Evolutionary conservation across 1,140 invertebrate species (phyloP), one percentile per base, ranked within the genome.

Genomic region (Drosophila lacertosa): DNA sequence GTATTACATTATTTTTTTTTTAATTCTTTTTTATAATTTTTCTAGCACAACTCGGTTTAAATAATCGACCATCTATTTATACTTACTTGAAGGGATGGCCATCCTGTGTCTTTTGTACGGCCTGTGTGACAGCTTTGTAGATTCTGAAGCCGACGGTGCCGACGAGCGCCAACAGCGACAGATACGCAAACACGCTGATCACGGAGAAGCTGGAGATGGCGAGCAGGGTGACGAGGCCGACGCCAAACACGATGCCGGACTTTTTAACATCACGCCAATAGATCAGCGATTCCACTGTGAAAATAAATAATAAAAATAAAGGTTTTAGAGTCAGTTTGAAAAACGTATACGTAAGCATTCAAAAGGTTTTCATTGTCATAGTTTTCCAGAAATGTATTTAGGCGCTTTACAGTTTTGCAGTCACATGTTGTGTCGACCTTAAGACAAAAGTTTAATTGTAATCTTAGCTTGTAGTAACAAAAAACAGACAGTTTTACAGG

Each of bases 81-180:
- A 93, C 94, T 95, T 92, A 98, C 97, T 98, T 98, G 95, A 99
- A 99, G 62, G 98, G 98, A 92, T 99, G 97, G 91, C 97, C 97
- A 90, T 99, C 98, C 79, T 96, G 96, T 72, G 97, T 98, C 92
- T 99, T 99, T 92, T 99, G 98, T 71, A 99, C 95, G 74, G 98
- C 97, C 90, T 98, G 97, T 91, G 99, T 94, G 76, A 99, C 95
- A 91, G 96, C 97, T 93, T 98, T 99, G 94, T 99, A 99, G 81
- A 99, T 95, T 91, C 98, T 95, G 94, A 98, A 99, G 90, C 95
- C 94, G 88, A 99, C 94, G 65, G 98, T 97, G 70, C 94, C 96
- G 44, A 94, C 93, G 39, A 99, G 95, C 74, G 95, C 92, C 58
- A 97, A 92, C 72, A 99, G 94, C 55, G 97, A 97, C 42, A 95